These are phyloP conservation scores for Trichogramma evanescens DNA, from an alignment of 2,888 invertebrate genomes.

Conservation along the genomic window DNA sequence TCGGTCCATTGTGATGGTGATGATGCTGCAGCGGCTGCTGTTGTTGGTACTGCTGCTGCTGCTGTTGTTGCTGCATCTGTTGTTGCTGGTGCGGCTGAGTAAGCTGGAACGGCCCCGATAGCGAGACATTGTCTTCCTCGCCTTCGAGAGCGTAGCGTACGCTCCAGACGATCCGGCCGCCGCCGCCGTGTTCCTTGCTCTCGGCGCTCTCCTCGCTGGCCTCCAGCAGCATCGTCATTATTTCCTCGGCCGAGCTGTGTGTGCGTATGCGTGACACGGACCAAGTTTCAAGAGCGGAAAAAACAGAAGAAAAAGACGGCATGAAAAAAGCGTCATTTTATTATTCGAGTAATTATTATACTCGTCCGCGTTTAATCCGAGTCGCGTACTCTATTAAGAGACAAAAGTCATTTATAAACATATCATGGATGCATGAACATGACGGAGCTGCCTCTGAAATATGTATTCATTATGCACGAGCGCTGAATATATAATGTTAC, in stretches of 20 bases:
- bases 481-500: no score
- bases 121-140: slow-evolving; percentile 44
- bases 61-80: slow-evolving; percentile 36
- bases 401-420: no score
- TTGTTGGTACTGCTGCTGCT: slow-evolving; percentile 28
- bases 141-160: slow-evolving; percentile 66
- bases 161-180: slow-evolving; percentile 82
- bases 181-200: slow-evolving; percentile 62
- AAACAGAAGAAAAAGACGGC: no score
- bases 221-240: slow-evolving; percentile 87
- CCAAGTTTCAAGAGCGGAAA: no score
- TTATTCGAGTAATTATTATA: not conserved
- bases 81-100: slow-evolving; percentile 21
- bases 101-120: slow-evolving; percentile 35
- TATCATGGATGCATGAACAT: no score
- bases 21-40: slow-evolving; percentile 33
- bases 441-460: no score
- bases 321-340: slow-evolving; percentile 4
- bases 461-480: no score
- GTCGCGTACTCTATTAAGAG: no score
- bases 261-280: no score
- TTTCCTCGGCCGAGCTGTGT: slow-evolving; percentile 60
- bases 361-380: no score
- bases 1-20: slow-evolving; percentile 2
- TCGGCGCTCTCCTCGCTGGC: slow-evolving; percentile 73